phyloP scores from a whole-genome alignment of 2,113 vertebrate species.

The Pongo abelii region DNA sequence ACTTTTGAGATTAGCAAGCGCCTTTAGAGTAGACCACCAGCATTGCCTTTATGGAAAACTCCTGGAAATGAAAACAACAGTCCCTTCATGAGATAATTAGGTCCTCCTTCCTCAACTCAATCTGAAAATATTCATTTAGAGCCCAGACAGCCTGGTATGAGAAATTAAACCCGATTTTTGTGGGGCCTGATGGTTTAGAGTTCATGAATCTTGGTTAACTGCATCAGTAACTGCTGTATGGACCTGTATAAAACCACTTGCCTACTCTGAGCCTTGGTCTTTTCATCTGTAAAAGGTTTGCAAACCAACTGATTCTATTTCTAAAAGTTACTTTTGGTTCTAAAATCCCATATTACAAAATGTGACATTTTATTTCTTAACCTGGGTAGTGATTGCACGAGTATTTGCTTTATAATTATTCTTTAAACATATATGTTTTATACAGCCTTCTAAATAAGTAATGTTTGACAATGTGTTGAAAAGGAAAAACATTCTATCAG shows the following conservation, averaged over 20 bases:
- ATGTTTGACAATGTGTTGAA: conserved; percentile 62
- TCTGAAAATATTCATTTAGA: not conserved
- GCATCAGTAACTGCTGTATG: not conserved
- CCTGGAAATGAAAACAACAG: not conserved
- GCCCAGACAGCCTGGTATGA: not conserved
- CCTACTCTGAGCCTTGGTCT: not conserved
- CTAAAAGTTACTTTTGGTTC: not conserved
- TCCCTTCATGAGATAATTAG: not conserved
- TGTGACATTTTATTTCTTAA: conserved; percentile 42
- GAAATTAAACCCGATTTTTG: not conserved
- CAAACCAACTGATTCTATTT: not conserved
- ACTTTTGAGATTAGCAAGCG: not conserved
- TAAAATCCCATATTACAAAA: conserved; percentile 34
- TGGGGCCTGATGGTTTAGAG: not conserved
- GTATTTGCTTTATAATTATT: conserved; percentile 51
- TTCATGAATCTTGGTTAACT: not conserved
- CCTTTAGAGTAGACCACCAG: not conserved
- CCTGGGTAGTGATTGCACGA: not conserved
- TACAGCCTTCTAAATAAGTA: conserved; percentile 57
- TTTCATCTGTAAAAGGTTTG: not conserved
- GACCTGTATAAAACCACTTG: not conserved
- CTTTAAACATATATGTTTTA: conserved; percentile 50
- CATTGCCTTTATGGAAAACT: not conserved
- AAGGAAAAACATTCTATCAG: conserved; percentile 14
- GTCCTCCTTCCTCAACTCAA: not conserved